Evolutionary conservation across 2,113 vertebrate genomes (phyloP), one percentile per base, ranked within the genome.

Genomic region (Miniopterus natalensis): DNA sequence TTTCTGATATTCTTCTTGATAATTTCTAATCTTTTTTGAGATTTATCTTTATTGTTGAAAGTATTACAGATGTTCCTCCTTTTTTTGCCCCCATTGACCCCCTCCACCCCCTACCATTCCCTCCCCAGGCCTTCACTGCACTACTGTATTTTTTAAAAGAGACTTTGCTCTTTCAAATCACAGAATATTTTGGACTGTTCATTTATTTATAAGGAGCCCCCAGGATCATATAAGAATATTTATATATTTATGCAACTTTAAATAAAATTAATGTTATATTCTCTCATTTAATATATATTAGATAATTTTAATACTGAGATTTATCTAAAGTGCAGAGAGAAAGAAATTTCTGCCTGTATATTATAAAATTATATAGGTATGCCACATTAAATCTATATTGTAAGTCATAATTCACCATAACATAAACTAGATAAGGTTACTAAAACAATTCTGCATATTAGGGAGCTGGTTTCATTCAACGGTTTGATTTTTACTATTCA

Each of bases 401-500:
- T 29, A 66, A 89, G 23, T 73, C 36, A 90, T 86, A 84, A 94
- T 63, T 86, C 4, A 75, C 5, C 2, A 55, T 73, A 57, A 84
- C 12, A 53, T 57, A 0, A 2, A 93, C 42, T 15, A 63, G 11
- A 85, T 57, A 51, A 73, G n/a, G 29, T 55, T 92, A 47, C 17
- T 6, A 61, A 92, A 68, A 57, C 27, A 85, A 1, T 0, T 84
- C 59, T 97, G 0, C 65, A 88, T 74, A 78, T 14, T 42, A 9
- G 17, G 47, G 27, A 88, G 53, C 57, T 84, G 17, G 4, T 89
- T 96, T 96, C 57, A 90, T 84, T 87, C 25, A 59, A 3, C 77
- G 9, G 8, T 51, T 89, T 91, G 57, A 63, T 8, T 95, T 97
- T 95, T 83, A 95, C 49, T 80, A 95, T 51, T 59, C 6, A 59